phyloP scores from a whole-genome alignment of 2,113 vertebrate genomes.

The Vulpes lagopus region DNA sequence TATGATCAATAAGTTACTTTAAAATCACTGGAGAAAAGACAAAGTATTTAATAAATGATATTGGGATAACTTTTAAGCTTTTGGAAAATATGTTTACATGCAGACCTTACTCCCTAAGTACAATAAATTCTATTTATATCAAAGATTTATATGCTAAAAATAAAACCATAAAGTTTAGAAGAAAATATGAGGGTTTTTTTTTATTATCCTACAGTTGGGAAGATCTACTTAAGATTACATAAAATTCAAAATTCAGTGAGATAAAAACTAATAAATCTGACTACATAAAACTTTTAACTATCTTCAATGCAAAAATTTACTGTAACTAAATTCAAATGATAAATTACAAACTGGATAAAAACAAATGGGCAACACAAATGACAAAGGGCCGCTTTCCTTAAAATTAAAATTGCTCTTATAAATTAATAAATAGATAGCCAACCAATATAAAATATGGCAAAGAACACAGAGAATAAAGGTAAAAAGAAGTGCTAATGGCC shows the following conservation, averaged over 20 bases:
- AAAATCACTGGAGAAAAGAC: background rate
- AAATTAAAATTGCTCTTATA: background rate
- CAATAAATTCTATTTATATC: conserved; percentile 47
- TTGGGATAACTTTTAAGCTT: background rate
- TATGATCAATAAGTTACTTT: background rate
- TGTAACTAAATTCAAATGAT: conserved; percentile 46
- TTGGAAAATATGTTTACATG: background rate
- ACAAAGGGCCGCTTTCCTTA: background rate
- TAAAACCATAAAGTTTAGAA: conserved; percentile 38
- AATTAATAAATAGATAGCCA: background rate
- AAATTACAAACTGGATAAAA: background rate
- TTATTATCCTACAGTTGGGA: conserved; percentile 11
- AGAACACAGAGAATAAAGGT: background rate
- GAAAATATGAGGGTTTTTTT: background rate
- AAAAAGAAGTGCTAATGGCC: background rate
- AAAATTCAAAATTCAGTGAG: conserved; percentile 60
- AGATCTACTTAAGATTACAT: background rate
- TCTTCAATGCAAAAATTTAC: conserved; percentile 27
- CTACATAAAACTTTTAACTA: conserved; percentile 53
- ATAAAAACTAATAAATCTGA: conserved; percentile 55
- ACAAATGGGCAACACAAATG: background rate
- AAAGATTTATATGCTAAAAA: conserved; percentile 44
- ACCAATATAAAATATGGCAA: background rate
- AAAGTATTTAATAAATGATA: background rate
- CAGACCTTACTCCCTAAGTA: conserved; percentile 19